phyloP scores from a whole-genome alignment of 2,113 vertebrate species.

The Pagrus major region DNA sequence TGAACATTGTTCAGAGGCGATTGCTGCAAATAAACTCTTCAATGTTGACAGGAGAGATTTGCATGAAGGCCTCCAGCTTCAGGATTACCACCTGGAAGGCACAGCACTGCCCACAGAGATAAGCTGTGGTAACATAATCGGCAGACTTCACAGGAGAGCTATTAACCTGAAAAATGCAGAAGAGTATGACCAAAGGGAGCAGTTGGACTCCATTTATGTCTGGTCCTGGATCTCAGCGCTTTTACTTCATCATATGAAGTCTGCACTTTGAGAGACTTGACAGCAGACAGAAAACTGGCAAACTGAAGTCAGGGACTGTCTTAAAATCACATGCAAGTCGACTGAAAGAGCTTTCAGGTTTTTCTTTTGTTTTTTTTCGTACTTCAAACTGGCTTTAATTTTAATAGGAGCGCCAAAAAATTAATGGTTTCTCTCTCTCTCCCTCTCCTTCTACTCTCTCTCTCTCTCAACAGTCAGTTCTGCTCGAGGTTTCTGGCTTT shows the following conservation, averaged over 20 bases:
- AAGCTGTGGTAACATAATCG: conserved; percentile 27
- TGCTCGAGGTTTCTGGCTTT: too few species aligned
- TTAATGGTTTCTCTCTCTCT: too few species aligned
- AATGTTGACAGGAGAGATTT: conserved; percentile 32
- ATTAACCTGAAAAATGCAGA: conserved; percentile 1
- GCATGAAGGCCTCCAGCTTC: conserved; percentile 23
- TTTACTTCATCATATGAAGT: not conserved
- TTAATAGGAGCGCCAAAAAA: too few species aligned
- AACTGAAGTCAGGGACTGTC: not conserved
- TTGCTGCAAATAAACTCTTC: conserved; percentile 47
- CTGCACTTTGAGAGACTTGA: not conserved
- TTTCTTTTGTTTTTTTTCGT: too few species aligned
- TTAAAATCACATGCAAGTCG: not conserved
- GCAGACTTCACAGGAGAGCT: conserved; percentile 21
- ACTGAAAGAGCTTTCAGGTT: too few species aligned
- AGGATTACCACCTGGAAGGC: conserved; percentile 27
- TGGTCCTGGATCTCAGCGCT: not conserved
- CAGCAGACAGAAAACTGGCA: not conserved
- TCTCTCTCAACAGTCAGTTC: too few species aligned
- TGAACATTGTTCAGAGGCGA: conserved; percentile 24
- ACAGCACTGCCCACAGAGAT: conserved; percentile 31
- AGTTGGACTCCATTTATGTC: not conserved
- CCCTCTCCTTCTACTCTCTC: too few species aligned
- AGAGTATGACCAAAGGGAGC: not conserved
- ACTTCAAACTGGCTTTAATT: too few species aligned